Evolutionary conservation across 2,888 invertebrate genomes (phyloP), one percentile per base, ranked within the genome.

Genomic region (Ectropis crepuscularia): DNA sequence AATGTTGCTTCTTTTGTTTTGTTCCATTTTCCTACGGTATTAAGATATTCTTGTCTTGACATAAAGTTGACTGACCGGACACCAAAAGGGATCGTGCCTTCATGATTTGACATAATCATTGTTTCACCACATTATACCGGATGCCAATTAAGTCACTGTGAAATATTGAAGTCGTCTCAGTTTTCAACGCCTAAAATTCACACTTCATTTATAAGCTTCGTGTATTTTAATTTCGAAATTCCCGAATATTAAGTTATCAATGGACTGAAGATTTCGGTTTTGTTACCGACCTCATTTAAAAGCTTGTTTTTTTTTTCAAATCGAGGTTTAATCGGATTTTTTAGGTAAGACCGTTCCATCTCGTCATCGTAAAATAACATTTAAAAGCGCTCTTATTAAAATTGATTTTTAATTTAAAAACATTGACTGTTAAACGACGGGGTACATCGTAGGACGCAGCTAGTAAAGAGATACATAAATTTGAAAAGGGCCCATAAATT

Each of bases 221-320:
- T 37, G 58, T 43, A 59, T 54, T 61, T 57, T 57, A 47, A 61
- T 60, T 54, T 50, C 16, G 37, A 5, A 43, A 45, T 16, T 60
- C 55, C 16, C 6, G 38, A n/a, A 5, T 61, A 49, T 65, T 60
- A 54, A 65, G 50, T 53, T 57, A 51, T 65, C 63, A 61, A 42
- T 36, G 0, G 28, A 39, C 38, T 12, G 38, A 38, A 38, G 10
- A 28, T 28, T 28, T 46, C 10, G 6, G 48, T 57, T 11, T 36
- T 42, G 42, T 49, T 36, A 11, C 9, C 48, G 42, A 39, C n/a
- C 10, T 37, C 6, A 6, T 42, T 5, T 6, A 11, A 11, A 45
- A 45, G 11, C 8, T 28, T 1, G 16, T 1, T 28, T 2, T 28
- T 28, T 28, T 28, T 28, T n/a, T n/a, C n/a, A 28, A 28, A 28